Base-by-base conservation (phyloP, 2,888 invertebrate genomes). In the Synanthedon formicaeformis region DNA sequence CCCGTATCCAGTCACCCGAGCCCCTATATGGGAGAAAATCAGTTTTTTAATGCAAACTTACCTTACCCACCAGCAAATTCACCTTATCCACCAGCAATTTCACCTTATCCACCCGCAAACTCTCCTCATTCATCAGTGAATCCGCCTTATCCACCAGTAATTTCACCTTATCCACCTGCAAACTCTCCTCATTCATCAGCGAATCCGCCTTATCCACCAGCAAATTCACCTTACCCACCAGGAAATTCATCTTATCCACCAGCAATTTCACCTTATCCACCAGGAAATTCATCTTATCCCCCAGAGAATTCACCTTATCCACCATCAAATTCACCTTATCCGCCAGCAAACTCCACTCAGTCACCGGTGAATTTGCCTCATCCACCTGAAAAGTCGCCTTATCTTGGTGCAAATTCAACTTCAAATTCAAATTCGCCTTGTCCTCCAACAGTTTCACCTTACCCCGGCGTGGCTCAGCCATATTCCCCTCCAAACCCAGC, bases 181-280 rank as follows among this genome's bases (percentile, higher is more conserved):
- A 49, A 34, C 10, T 8, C 34, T 53, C 57, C 66, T 1, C 65
- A 60, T 23, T 59, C 63, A 1, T 54, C 10, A 4, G 52, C 51
- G 23, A 53, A 53, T 4, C 11, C 51, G 4, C 54, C 55, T 41
- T 55, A 54, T 40, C 51, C 59, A 3, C 49, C 51, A 3, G 57
- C 51, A 1, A 63, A 61, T 14, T 51, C 61, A 0, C 64, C 69
- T 3, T 69, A 65, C 52, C 69, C 66, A 0, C 55, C 52, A 4
- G 49, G 51, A 11, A 60, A 54, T 48, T 45, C 58, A 13, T 60
- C 61, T 16, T 60, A 64, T 54, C 59, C 66, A 0, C 55, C 57
- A 1, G 27, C 53, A 27, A 59, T 60, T 41, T 51, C 59, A 1
- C 60, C 63, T 4, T 61, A 62, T 45, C 58, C 56, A 14, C 48